Conservation (phyloP, 2,113 vertebrate genomes). For the Carassius gibelio region DNA sequence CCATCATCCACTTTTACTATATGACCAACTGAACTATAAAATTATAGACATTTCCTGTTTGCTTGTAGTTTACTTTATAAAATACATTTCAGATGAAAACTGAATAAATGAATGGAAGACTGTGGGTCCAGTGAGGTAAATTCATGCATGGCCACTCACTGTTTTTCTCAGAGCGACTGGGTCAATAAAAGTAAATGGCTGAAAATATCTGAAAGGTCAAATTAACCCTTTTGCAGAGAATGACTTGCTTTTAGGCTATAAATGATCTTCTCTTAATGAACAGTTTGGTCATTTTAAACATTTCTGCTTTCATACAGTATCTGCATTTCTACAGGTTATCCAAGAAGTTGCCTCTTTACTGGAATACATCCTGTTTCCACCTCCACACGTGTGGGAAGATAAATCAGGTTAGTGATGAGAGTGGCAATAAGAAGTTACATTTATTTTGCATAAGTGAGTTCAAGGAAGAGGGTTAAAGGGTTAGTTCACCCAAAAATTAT, state of each 20-base stretch:
- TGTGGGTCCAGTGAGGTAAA: neutral
- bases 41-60: neutral
- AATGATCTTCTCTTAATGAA: neutral
- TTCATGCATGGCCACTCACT: conserved; percentile 55
- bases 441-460: neutral
- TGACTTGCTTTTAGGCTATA: neutral
- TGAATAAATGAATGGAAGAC: neutral
- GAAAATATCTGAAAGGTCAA: conserved; percentile 70
- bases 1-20: neutral
- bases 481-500: no score
- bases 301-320: conserved; percentile 69
- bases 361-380: conserved; percentile 71
- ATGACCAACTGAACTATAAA: neutral
- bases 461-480: neutral
- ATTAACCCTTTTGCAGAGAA: conserved; percentile 73
- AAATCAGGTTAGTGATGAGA: conserved; percentile 78
- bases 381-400: conserved; percentile 78
- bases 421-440: conserved; percentile 40
- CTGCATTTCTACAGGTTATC: neutral
- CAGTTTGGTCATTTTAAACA: neutral
- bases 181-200: conserved; percentile 80
- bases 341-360: neutral
- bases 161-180: conserved; percentile 75
- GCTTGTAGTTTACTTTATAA: neutral
- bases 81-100: neutral